A percentile compares a stretch with the other conserved stretches of the same genome.
These are phyloP conservation scores for Phyllostomus discolor DNA, from an alignment of 2,113 vertebrate species.

Conservation along the genomic window DNA sequence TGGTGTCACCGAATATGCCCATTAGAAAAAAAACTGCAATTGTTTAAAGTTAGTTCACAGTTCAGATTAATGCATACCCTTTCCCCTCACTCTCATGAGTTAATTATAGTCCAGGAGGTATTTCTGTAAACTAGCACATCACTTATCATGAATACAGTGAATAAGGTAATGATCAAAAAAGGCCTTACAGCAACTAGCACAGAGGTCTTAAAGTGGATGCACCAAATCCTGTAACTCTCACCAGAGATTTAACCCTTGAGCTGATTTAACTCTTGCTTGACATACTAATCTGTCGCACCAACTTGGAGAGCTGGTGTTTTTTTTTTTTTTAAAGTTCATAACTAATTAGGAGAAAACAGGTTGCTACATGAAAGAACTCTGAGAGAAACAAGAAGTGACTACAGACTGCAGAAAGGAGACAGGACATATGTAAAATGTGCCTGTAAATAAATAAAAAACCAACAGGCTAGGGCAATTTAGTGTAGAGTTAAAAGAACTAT, in stretches of 20 bases:
- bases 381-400: constrained; percentile 16
- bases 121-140: constrained; percentile 4
- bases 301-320: neutral
- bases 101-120: neutral
- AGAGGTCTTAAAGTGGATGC: neutral
- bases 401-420: neutral
- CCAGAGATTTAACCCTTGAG: neutral
- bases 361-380: neutral
- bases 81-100: neutral
- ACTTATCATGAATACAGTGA: neutral
- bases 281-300: neutral
- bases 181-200: neutral
- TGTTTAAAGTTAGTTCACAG: constrained; percentile 38
- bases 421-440: constrained; percentile 1
- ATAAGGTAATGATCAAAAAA: constrained; percentile 20
- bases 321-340: constrained; percentile 21
- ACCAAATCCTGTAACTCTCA: neutral
- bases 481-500: constrained; percentile 7
- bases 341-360: neutral
- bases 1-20: constrained; percentile 10
- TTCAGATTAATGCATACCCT: neutral
- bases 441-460: neutral
- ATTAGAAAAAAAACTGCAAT: constrained; percentile 57
- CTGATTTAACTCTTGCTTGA: constrained; percentile 28
- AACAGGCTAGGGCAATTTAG: neutral